Evolutionary conservation across 2,888 invertebrate species (phyloP), one percentile per base, ranked within the genome.

Genomic region (Rutpela maculata): DNA sequence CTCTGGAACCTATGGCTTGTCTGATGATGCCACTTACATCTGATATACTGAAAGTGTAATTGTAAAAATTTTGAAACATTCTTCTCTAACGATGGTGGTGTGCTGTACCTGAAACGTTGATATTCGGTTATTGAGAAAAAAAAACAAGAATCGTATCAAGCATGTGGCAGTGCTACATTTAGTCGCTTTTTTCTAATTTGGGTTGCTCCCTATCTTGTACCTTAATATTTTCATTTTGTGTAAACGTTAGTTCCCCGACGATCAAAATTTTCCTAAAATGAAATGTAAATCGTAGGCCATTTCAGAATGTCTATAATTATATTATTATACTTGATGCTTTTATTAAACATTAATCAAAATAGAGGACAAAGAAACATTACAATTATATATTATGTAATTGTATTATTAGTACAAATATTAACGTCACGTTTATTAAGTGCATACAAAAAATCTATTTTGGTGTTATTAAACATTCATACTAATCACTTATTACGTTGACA

Each of bases 231-330:
- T 5, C 7, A 38, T 38, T 1, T 38, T 7, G 7, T 10, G 11
- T 11, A 38, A 11, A 0, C 11, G 1, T 43, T 12, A 43, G 43
- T 43, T 43, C 15, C 12, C 0, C 3, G n/a, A 0, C 6, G 2
- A 50, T 50, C 50, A n/a, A 50, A 50, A 50, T 50, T n/a, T 50
- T 50, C 50, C 50, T 50, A 50, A 50, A 50, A n/a, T 43, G 15
- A 50, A n/a, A 15, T n/a, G 50, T n/a, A n/a, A 50, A 9, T 35
- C 31, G 6, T 35, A 9, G 31, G 7, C 6, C 31, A 35, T 35
- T 50, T n/a, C 50, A 15, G 22, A n/a, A 50, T 50, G 50, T 12
- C 6, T 50, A 6, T n/a, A 50, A 50, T 50, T 50, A 50, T 43
- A 3, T 43, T 12, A 12, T 4, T 26, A 26, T 26, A 26, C 22